These are phyloP conservation scores for Sinohyriopsis cumingii DNA, from an alignment of 2,888 invertebrate genomes.

Conservation along the genomic window DNA sequence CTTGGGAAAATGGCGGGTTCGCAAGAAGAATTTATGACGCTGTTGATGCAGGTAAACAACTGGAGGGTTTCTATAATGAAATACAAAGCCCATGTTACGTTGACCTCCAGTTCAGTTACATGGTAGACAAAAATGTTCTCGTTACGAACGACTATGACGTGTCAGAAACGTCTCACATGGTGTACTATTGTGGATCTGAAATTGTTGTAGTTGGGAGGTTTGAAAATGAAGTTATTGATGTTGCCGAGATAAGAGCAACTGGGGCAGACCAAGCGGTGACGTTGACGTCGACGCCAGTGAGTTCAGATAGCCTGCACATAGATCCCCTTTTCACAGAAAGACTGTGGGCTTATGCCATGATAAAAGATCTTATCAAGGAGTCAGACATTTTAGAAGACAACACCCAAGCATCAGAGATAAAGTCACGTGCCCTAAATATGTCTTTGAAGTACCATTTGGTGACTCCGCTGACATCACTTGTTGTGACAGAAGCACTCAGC, in stretches of 20 bases:
- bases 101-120: conserved; percentile 80
- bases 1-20: conserved; percentile 80
- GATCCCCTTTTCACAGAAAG: conserved; percentile 73
- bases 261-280: conserved; percentile 4
- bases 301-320: neutral
- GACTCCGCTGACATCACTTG: conserved; percentile 80
- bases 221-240: conserved; percentile 3
- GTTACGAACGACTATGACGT: conserved; percentile 51
- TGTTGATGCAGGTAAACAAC: conserved; percentile 80
- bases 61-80: conserved; percentile 77
- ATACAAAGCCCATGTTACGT: conserved; percentile 81
- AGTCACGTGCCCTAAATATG: conserved; percentile 73
- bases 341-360: conserved; percentile 81
- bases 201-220: conserved; percentile 77
- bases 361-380: conserved; percentile 79
- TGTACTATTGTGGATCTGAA: conserved; percentile 79
- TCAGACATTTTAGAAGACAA: conserved; percentile 39
- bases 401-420: conserved; percentile 7
- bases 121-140: conserved; percentile 37
- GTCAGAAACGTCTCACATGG: conserved; percentile 73
- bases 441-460: conserved; percentile 80
- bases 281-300: conserved; percentile 7
- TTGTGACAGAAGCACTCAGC: conserved; percentile 71
- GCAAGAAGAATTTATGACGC: conserved; percentile 82
- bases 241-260: conserved; percentile 9